A percentile compares a stretch with the other conserved stretches of the same genome.
phyloP scores from a whole-genome alignment of 1,140 invertebrate genomes.

The Physella acuta region DNA sequence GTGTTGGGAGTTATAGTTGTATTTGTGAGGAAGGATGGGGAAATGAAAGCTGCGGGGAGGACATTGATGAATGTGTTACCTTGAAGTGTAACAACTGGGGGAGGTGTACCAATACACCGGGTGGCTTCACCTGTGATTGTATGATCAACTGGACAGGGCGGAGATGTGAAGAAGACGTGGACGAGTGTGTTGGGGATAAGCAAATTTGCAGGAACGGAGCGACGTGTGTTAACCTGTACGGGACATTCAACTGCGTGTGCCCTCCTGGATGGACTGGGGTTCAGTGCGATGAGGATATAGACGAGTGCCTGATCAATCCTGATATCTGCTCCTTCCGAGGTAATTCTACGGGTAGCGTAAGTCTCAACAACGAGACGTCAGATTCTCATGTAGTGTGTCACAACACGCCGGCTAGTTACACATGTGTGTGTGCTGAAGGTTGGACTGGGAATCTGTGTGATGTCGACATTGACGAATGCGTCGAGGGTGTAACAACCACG shows the following conservation, averaged over 20 bases:
- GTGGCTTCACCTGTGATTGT: constrained; percentile 3
- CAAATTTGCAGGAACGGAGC: constrained; percentile 77
- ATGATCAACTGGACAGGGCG: constrained; percentile 6
- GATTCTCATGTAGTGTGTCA: not conserved
- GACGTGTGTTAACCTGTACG: constrained; percentile 29
- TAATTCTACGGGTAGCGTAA: not conserved
- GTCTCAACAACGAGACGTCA: constrained; percentile 49
- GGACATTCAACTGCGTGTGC: constrained; percentile 34
- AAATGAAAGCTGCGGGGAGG: constrained; percentile 79
- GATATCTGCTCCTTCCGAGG: not conserved
- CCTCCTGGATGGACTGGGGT: constrained; percentile 28
- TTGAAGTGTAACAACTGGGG: constrained; percentile 81
- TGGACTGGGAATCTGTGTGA: constrained; percentile 40
- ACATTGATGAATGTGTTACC: constrained; percentile 32
- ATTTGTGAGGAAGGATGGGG: constrained; percentile 86
- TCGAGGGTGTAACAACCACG: not conserved
- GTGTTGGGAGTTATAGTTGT: constrained; percentile 61
- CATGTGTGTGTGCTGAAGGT: constrained; percentile 16
- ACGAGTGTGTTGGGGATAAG: constrained; percentile 64
- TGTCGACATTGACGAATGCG: constrained; percentile 64
- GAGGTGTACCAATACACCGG: constrained; percentile 28
- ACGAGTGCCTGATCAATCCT: constrained; percentile 32
- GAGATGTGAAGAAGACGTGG: constrained; percentile 27
- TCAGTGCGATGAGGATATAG: constrained; percentile 32
- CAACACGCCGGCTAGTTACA: constrained; percentile 7